These are phyloP conservation scores for Elegia similella DNA, from an alignment of 2,888 invertebrate species.

Conservation along the genomic window DNA sequence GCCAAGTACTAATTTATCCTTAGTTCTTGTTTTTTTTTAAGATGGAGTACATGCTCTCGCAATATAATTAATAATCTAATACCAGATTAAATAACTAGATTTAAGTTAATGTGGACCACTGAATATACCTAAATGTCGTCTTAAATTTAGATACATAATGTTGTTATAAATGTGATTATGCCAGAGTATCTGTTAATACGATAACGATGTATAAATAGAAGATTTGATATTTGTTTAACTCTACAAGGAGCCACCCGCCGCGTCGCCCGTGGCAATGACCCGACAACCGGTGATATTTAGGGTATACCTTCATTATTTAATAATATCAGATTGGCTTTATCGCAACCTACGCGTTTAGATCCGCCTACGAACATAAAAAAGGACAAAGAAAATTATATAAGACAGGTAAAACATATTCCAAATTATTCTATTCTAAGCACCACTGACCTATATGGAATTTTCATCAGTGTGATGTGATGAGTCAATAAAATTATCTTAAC, in stretches of 20 bases:
- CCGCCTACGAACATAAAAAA: not conserved
- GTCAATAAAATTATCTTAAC: not conserved
- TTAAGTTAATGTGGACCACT: too few species aligned
- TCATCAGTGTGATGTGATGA: not conserved
- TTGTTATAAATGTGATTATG: not conserved
- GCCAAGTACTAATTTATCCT: too few species aligned
- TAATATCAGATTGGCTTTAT: not conserved
- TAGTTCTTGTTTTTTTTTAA: too few species aligned
- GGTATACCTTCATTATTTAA: constrained; percentile 23
- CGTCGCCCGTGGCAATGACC: constrained; percentile 40
- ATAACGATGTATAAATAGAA: constrained; percentile 8
- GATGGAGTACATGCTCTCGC: too few species aligned
- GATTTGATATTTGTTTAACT: constrained; percentile 1
- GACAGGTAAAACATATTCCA: not conserved
- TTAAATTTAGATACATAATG: not conserved
- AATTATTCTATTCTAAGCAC: not conserved
- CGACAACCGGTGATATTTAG: constrained; percentile 32
- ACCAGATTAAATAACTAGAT: too few species aligned
- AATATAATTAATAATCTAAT: too few species aligned
- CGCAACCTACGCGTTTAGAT: not conserved
- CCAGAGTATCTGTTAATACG: not conserved
- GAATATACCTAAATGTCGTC: too few species aligned
- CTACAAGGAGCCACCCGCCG: constrained; percentile 29
- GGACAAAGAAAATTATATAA: not conserved
- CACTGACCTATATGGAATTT: not conserved